Percentiles rank a stretch among this genome's conserved stretches.
Evolutionary conservation across 1,140 invertebrate species (phyloP).

Genomic region (Neelides sp.): DNA sequence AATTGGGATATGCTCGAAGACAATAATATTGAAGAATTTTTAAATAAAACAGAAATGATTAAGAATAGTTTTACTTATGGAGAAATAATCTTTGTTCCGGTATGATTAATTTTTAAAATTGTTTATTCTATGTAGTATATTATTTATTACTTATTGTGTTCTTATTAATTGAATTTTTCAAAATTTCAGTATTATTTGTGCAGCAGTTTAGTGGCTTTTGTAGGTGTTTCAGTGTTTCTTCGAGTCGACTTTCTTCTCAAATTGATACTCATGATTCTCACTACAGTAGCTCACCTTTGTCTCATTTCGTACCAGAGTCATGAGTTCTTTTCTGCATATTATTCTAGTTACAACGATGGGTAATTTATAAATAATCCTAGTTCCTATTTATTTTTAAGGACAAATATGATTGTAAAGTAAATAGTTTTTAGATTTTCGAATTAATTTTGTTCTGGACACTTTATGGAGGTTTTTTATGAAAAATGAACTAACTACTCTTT

Average conservation of each 20-base stretch:
- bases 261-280: slow-evolving; percentile 57
- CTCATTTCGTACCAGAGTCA: slow-evolving; percentile 46
- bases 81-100: slow-evolving; percentile 29
- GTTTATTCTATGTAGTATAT: too few relatives aligned
- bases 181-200: slow-evolving; percentile 58
- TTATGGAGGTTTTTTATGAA: neutral
- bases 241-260: slow-evolving; percentile 71
- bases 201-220: slow-evolving; percentile 60
- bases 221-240: slow-evolving; percentile 69
- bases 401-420: too few relatives aligned
- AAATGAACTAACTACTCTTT: slow-evolving; percentile 13
- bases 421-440: neutral
- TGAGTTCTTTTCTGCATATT: slow-evolving; percentile 47
- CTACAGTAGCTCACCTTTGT: slow-evolving; percentile 48
- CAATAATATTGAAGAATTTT: too few relatives aligned
- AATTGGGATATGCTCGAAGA: too few relatives aligned
- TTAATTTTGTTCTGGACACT: neutral
- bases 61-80: slow-evolving; percentile 15
- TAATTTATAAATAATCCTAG: slow-evolving; percentile 40
- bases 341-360: slow-evolving; percentile 42
- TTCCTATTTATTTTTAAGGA: too few relatives aligned
- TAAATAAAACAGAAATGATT: too few relatives aligned
- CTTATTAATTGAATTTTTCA: slow-evolving; percentile 20
- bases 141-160: neutral
- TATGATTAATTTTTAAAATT: slow-evolving; percentile 13